These are phyloP conservation scores for Carduelis carduelis DNA, from an alignment of 2,797 vertebrate species.

Conservation along the genomic window DNA sequence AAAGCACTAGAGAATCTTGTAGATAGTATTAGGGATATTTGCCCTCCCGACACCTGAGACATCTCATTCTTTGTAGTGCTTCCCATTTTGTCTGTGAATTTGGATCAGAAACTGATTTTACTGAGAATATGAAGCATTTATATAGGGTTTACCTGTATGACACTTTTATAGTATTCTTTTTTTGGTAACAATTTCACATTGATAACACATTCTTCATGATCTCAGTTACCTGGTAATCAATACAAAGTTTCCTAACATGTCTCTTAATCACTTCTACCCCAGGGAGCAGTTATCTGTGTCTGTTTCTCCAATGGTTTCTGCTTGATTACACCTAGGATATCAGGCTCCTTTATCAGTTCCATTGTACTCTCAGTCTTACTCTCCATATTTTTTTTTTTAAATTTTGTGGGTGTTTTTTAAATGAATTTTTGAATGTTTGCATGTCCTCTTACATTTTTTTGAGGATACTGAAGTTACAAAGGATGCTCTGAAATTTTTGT, in stretches of 20 bases:
- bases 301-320: neutral
- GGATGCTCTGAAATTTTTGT: neutral
- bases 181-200: neutral
- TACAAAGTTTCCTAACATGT: neutral
- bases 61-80: neutral
- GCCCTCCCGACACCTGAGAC: neutral
- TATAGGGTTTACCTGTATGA: neutral
- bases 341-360: neutral
- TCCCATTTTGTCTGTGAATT: neutral
- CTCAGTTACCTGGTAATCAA: neutral
- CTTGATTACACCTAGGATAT: neutral
- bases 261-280: neutral
- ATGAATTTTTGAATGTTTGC: neutral
- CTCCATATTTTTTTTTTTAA: neutral
- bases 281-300: neutral
- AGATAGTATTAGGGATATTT: neutral
- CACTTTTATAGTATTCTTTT: neutral
- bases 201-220: neutral
- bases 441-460: neutral
- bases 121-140: neutral
- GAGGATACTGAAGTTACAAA: neutral
- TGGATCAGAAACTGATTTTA: neutral
- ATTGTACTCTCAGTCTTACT: neutral
- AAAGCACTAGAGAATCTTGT: neutral
- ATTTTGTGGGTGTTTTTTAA: accelerated